These are phyloP conservation scores for Aphrophora alni DNA, from an alignment of 2,888 invertebrate species.

Conservation along the genomic window DNA sequence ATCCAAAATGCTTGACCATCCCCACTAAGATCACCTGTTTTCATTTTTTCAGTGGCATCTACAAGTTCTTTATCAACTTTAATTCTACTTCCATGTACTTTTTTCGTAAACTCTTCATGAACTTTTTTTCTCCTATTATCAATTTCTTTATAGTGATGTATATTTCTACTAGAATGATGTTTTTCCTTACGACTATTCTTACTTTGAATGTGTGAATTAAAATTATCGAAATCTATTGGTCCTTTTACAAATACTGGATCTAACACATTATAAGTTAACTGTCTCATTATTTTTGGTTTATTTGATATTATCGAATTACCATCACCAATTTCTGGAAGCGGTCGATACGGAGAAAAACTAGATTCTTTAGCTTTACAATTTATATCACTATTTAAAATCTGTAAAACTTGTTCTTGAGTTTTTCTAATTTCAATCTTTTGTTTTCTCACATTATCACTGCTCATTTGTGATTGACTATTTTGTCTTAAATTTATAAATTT, in stretches of 20 bases:
- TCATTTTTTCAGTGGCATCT: background rate
- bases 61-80: background rate
- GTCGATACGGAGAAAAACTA: background rate
- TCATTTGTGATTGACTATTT: background rate
- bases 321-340: background rate
- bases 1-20: background rate
- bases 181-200: background rate
- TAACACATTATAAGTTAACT: background rate
- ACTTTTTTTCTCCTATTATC: background rate
- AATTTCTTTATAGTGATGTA: background rate
- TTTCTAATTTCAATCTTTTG: background rate
- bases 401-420: background rate
- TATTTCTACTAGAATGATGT: background rate
- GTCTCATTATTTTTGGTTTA: background rate
- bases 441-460: background rate
- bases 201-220: background rate
- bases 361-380: background rate
- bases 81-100: background rate
- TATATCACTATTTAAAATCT: background rate
- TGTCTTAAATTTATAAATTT: background rate
- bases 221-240: background rate
- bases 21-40: background rate
- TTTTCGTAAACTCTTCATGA: background rate
- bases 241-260: background rate
- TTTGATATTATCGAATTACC: background rate